Base-by-base conservation (phyloP, 2,113 vertebrate species). In the Albula glossodonta region DNA sequence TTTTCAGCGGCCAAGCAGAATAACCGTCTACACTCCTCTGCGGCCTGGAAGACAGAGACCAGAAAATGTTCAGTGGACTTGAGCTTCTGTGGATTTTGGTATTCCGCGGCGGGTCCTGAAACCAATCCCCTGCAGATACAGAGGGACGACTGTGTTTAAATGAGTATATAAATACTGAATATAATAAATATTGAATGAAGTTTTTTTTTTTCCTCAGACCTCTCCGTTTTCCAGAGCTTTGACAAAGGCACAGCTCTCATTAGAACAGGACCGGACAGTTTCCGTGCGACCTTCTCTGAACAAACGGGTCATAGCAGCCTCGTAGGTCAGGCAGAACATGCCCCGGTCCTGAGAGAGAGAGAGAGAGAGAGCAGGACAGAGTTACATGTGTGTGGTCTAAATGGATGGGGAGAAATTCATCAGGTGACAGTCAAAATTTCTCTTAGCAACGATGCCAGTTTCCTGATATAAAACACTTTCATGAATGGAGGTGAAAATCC, bases 261-360 rank as follows among this genome's bases (percentile, higher is more conserved):
- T 90, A 0, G 97, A 95, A 86, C 97, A 97, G 19, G 96, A 96
- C 0, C 96, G 92, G 13, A 98, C 97, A 0, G 97, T 97, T 92
- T 97, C 97, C 0, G 97, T 98, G 74, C 97, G 92, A 17, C 97
- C 97, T 85, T 98, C 97, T 51, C 96, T 90, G 90, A 97, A 98
- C 86, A 97, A 90, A 80, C 96, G 96, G 0, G 96, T 97, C 97
- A 97, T 97, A 0, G 95, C 95, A 0, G 97, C 96, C 88, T 98
- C 96, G 0, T 97, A 97, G 0, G 96, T 97, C 90, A 97, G 90
- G 86, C 97, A 98, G 90, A 97, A 97, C 0, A 92, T 90, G 7
- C 95, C 93, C 5, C 95, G 95, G 89, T 97, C 96, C 97, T 97
- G 89, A 87, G 74, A 66, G 77, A 31, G 66, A 80, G 60, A 70